Evolutionary conservation across 1,140 invertebrate species (phyloP), one percentile per base, ranked within the genome.

Genomic region (Cydia fagiglandana): DNA sequence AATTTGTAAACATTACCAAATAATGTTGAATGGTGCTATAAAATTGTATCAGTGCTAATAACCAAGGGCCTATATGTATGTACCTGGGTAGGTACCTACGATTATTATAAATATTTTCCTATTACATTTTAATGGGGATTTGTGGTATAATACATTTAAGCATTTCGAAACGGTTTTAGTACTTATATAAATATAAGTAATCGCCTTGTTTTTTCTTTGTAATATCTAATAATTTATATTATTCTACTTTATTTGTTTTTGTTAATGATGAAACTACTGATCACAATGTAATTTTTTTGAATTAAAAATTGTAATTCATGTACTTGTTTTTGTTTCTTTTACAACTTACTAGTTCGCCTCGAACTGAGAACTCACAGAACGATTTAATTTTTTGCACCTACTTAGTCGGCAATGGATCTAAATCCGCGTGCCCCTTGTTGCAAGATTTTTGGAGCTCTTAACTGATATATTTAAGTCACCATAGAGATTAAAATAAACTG

Each of bases 1-100:
- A 95, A 94, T 79, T 93, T 94, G 84, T 94, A 94, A 93, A 38
- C 7, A 79, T 64, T 77, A 47, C 70, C 73, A 73, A 38, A 20
- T 61, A 73, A 47, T 15, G 34, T 64, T 74, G 64, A 77, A 64
- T 80, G 41, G 24, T 76, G 41, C 56, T 61, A 61, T 24, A 61
- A 20, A 20, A 61, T 17, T 7, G 2, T 61, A 61, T 61, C 56
- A 61, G 56, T 61, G 20, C 56, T 61, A 24, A 10, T 61, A 61
- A 61, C 56, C 56, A 61, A 61, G 56, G 56, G 56, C 20, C 56
- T 9, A 20, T 61, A 3, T 53, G 4, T 15, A 15, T 53, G 4
- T n/a, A 53, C 4, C 6, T 61, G 15, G 34, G 34, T 34, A 34
- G 53, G 53, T 53, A 53, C 50, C n/a, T 17, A 56, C 0, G 2